phyloP scores from a whole-genome alignment of 92 coral and sea anemone species.

The Phenganax stokvisi region DNA sequence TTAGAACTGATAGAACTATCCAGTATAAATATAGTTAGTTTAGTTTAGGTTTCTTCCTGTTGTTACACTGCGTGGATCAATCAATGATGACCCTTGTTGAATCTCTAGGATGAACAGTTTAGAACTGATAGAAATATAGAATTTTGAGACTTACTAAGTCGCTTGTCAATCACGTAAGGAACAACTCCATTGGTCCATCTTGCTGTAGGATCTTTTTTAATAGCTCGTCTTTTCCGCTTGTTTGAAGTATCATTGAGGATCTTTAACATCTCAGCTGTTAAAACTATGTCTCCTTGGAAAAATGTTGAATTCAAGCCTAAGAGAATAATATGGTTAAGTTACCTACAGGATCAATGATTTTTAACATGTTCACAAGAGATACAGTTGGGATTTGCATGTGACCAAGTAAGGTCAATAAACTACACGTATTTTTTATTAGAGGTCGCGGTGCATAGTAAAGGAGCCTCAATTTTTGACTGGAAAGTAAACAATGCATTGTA shows the following conservation, averaged over 20 bases:
- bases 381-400: constrained; percentile 19
- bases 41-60: neutral
- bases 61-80: neutral
- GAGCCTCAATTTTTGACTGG: neutral
- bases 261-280: constrained; percentile 59
- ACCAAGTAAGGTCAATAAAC: constrained; percentile 31
- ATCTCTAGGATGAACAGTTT: neutral
- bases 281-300: constrained; percentile 89
- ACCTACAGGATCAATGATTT: neutral
- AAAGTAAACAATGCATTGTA: too few species aligned
- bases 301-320: constrained; percentile 40
- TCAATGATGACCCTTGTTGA: neutral
- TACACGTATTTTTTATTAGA: constrained; percentile 6
- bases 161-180: constrained; percentile 70
- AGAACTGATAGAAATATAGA: neutral
- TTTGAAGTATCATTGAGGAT: constrained; percentile 38
- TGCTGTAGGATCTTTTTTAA: constrained; percentile 56
- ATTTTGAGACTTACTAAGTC: constrained; percentile 59
- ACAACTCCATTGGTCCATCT: constrained; percentile 92
- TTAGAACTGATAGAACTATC: neutral
- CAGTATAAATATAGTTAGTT: neutral
- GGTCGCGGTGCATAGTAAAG: constrained; percentile 25
- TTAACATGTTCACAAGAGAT: neutral
- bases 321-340: neutral
- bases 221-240: constrained; percentile 68